Base-by-base conservation (phyloP, 2,888 invertebrate genomes). In the Heliconius ethilla region DNA sequence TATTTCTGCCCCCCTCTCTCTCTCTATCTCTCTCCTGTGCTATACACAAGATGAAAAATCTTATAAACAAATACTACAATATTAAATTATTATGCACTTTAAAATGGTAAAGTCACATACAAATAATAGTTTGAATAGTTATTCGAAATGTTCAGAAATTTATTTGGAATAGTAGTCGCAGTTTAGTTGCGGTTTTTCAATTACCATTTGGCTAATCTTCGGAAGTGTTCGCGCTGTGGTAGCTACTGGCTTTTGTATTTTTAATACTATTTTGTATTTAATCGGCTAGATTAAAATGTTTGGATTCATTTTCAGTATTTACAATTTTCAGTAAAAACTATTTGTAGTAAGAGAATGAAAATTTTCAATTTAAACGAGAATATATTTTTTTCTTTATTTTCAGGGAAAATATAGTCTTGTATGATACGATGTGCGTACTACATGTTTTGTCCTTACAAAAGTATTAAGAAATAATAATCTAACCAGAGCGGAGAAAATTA, bases 151-250 rank as follows among this genome's bases (percentile, higher is more conserved):
- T 62, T 27, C 73, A 45, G 27, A 45, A 67, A 74, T 77, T 67
- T 67, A 74, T 40, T 77, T 33, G 25, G 62, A 72, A 74, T 62
- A 33, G 73, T 77, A 67, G 29, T 77, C 29, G 29, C 59, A 74
- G 67, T 59, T 74, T 74, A 74, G 77, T 65, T 74, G 77, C 67
- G 67, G 73, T 77, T 77, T 77, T 77, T 74, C 77, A 77, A 77
- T 77, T 69, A 74, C 77, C 67, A 77, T 77, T 77, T 77, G 29
- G 59, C 62, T 77, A 74, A 77, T 74, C 67, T 74, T 66, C 59
- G 40, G 33, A 74, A 77, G 59, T 73, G 67, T 74, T 77, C 62
- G 27, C 73, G 45, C 59, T 33, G 22, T 67, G 18, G 59, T 51
- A 7, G 51, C 0, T 7, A 51, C 13, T 67, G 1, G 66, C 55